A percentile compares a stretch with the other conserved stretches of the same genome.
Evolutionary conservation across 2,888 invertebrate species (phyloP).

Genomic region (Ichneumoninae sp.): DNA sequence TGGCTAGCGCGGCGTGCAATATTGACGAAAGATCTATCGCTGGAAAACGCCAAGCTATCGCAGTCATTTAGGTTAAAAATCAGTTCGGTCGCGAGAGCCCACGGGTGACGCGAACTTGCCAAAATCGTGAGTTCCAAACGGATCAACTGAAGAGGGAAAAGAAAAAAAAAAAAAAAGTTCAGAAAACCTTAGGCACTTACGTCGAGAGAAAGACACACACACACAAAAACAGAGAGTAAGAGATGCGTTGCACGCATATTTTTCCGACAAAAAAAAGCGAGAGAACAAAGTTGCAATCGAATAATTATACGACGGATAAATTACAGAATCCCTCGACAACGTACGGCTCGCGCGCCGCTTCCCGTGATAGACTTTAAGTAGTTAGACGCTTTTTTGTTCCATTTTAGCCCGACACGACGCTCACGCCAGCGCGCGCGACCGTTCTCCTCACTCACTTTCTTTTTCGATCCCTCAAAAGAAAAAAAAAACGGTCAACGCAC

Average conservation of each 20-base stretch:
- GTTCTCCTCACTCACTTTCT: constrained; percentile 36
- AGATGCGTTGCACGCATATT: constrained; percentile 30
- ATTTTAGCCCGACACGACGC: constrained; percentile 59
- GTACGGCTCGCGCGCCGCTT: constrained; percentile 59
- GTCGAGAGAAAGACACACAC: constrained; percentile 7
- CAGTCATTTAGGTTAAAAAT: constrained; percentile 32
- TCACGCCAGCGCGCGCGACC: constrained; percentile 61
- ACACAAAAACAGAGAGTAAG: neutral
- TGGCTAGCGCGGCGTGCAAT: constrained; percentile 25
- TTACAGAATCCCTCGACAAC: neutral
- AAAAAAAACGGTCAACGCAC: constrained; percentile 34
- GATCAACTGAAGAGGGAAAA: constrained; percentile 24
- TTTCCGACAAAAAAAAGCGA: constrained; percentile 31
- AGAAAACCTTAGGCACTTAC: constrained; percentile 18
- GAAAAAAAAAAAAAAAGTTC: constrained; percentile 23
- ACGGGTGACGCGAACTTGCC: constrained; percentile 39
- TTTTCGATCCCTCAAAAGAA: neutral
- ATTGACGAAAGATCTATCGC: constrained; percentile 32
- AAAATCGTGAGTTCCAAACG: constrained; percentile 18
- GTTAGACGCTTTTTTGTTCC: constrained; percentile 63
- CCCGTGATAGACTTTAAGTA: constrained; percentile 68
- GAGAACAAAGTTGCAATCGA: constrained; percentile 22
- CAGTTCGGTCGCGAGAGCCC: constrained; percentile 41
- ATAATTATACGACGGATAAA: neutral
- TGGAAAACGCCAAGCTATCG: constrained; percentile 25